phyloP scores from a whole-genome alignment of 2,113 vertebrate genomes.

The Gracilinanus agilis region DNA sequence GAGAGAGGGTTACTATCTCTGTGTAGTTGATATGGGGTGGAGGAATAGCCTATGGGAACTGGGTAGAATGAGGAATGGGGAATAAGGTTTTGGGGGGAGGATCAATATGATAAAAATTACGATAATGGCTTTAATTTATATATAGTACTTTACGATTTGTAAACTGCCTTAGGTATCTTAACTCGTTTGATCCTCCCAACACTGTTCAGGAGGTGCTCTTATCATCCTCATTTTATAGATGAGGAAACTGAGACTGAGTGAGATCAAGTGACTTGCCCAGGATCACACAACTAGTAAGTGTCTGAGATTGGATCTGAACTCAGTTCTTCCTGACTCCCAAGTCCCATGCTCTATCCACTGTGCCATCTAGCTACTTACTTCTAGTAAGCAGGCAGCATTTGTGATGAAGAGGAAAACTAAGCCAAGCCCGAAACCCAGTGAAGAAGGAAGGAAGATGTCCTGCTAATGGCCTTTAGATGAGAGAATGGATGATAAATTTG shows the following conservation, averaged over 20 bases:
- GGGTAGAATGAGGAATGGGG: neutral
- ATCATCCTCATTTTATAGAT: neutral
- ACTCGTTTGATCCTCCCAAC: neutral
- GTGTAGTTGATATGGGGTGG: neutral
- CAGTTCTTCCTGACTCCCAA: neutral
- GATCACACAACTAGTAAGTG: neutral
- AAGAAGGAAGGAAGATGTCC: neutral
- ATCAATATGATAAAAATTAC: neutral
- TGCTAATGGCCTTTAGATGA: neutral
- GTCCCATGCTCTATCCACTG: neutral
- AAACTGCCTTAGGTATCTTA: neutral
- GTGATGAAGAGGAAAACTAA: neutral
- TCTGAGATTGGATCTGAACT: neutral
- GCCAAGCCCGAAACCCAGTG: neutral
- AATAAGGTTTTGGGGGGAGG: neutral
- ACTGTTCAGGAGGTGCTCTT: neutral
- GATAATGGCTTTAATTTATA: neutral
- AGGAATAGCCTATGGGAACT: neutral
- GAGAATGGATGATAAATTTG: neutral
- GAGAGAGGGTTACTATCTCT: neutral
- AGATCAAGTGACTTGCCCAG: neutral
- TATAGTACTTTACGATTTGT: neutral
- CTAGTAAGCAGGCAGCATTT: neutral
- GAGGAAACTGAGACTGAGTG: neutral
- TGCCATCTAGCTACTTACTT: neutral